Evolutionary conservation across 2,797 vertebrate genomes (phyloP).

Genomic region (Perodicticus potto): DNA sequence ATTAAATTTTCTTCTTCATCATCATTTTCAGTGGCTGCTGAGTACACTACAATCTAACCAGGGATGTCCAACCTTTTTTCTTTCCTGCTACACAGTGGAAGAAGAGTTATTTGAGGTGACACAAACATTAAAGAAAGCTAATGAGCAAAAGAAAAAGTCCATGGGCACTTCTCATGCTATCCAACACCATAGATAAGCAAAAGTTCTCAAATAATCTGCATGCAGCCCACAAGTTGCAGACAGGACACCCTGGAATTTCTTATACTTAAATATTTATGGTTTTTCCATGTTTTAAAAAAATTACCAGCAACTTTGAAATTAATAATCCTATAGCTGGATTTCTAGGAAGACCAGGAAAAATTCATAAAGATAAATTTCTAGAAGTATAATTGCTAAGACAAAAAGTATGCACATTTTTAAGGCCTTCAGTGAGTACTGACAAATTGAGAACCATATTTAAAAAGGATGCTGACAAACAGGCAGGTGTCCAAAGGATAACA

Average conservation of each 20-base stretch:
- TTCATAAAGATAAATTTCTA: slow-evolving; percentile 56
- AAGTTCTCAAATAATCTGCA: no score
- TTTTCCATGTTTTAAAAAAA: background rate
- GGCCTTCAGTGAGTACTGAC: slow-evolving; percentile 6
- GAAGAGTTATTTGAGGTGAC: no score
- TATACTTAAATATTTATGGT: slow-evolving; percentile 9
- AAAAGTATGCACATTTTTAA: background rate
- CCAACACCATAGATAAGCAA: no score
- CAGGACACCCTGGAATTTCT: background rate
- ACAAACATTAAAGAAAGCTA: no score
- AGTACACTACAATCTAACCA: background rate
- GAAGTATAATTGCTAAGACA: slow-evolving; percentile 47
- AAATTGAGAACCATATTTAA: slow-evolving; percentile 20
- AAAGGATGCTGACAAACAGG: slow-evolving; percentile 52
- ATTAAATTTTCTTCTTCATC: slow-evolving; percentile 17
- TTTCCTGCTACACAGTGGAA: no score
- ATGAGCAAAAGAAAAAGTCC: no score
- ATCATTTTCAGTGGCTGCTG: background rate
- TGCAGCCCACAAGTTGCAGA: no score
- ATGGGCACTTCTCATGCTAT: no score
- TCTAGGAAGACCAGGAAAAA: slow-evolving; percentile 58
- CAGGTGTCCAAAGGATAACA: background rate
- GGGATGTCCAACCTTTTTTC: no score
- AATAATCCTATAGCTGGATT: slow-evolving; percentile 55
- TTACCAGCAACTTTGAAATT: slow-evolving; percentile 58